Conservation (phyloP, 2,113 vertebrate genomes). For the Alexandromys fortis region DNA sequence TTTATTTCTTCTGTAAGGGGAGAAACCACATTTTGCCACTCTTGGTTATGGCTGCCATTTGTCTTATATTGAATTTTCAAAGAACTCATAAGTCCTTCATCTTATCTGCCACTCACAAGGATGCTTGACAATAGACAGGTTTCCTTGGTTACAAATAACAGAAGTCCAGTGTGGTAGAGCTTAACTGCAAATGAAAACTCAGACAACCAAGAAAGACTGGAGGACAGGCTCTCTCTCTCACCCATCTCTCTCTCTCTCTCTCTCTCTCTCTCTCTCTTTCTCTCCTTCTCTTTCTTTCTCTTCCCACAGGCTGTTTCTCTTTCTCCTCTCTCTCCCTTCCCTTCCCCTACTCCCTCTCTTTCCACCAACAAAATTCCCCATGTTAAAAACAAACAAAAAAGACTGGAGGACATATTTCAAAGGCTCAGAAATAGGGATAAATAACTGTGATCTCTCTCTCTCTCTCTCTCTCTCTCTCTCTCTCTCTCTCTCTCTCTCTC, state of each 20-base stretch:
- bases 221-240: background rate
- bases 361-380: no score
- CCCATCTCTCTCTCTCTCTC: no score
- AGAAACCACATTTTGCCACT: background rate
- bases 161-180: background rate
- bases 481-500: accelerated
- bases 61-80: background rate
- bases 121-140: background rate
- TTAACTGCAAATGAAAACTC: background rate
- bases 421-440: background rate
- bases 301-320: no score
- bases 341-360: no score
- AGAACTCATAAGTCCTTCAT: background rate
- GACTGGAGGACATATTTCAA: background rate
- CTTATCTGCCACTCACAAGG: background rate
- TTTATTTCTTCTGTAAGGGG: background rate
- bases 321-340: no score
- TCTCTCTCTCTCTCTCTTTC: no score
- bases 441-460: background rate
- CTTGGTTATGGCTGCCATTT: background rate
- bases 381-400: background rate
- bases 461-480: accelerated
- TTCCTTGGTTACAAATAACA: background rate
- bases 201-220: background rate
- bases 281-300: no score